Base-by-base conservation (phyloP, 2,797 vertebrate genomes). In the Ataeniobius toweri region DNA sequence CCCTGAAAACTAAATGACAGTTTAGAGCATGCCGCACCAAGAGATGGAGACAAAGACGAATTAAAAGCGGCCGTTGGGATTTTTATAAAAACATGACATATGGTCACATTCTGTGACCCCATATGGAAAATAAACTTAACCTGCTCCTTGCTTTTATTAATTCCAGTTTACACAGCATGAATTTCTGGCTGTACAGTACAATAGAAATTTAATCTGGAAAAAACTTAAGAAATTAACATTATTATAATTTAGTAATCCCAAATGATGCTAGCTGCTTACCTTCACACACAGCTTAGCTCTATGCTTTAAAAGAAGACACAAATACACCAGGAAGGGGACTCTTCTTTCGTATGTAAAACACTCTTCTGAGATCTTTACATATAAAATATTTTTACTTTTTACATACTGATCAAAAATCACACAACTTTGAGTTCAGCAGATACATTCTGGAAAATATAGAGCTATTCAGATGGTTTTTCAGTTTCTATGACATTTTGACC, bases 101-200 rank as follows among this genome's bases (percentile, higher is more conserved):
- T 88, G 71, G 83, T 69, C 78, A 76, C 80, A 83, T 72, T 82
- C 79, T 83, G 82, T 78, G 79, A 85, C 80, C 83, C 89, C 83
- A 89, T 89, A 85, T 90, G 87, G 83, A 22, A 67, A 39, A 65
- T 41, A 22, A 67, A 44, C 10, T 1, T n/a, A 41, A 24, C 53
- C 53, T 55, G 53, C 6, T 18, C 20, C 31, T 20, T 65, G 18
- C 3, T 65, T 65, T 65, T 10, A 65, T 36, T 20, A 22, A 67
- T 67, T 41, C 39, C 39, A 13, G 9, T 44, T 13, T 44, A 14
- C 2, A 44, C 39, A 44, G 22, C 1, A 68, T 68, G 22, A 44
- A n/a, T 44, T 36, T 65, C 59, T 68, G 18, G 16, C 18, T 53
- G 16, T 53, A 53, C 16, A 20, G 16, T 20, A 4, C 8, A 36